phyloP scores from a whole-genome alignment of 2,797 vertebrate species.

The Brachymystax lenok region DNA sequence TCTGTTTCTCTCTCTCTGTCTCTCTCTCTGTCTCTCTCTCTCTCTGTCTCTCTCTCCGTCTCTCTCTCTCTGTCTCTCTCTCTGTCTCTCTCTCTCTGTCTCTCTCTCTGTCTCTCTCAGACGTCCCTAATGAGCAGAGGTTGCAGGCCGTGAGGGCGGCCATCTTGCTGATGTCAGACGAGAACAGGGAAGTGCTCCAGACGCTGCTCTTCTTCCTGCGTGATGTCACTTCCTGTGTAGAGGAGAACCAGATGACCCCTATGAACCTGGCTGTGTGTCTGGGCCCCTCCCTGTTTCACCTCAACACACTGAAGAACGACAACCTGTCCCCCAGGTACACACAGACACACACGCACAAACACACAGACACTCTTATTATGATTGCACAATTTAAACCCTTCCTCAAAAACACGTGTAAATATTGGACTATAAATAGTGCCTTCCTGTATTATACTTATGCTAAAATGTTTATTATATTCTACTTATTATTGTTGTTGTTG shows the following conservation, averaged over 20 bases:
- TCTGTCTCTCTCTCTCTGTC: background rate
- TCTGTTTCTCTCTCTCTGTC: too few relatives aligned
- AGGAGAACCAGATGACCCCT: constrained; percentile 98
- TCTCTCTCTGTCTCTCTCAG: constrained; percentile 58
- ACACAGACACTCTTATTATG: too few relatives aligned
- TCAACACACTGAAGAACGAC: constrained; percentile 93
- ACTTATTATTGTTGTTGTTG: too few relatives aligned
- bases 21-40: background rate
- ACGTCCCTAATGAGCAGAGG: constrained; percentile 92
- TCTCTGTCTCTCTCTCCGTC: background rate
- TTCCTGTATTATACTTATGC: too few relatives aligned
- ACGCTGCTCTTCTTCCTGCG: constrained; percentile 91
- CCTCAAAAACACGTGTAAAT: too few relatives aligned
- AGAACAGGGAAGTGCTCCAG: constrained; percentile 93
- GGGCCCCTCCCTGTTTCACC: constrained; percentile 96
- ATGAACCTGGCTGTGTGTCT: constrained; percentile 97
- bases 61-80: background rate
- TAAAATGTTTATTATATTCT: too few relatives aligned
- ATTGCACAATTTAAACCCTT: too few relatives aligned
- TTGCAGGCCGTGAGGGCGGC: constrained; percentile 90
- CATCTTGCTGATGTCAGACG: constrained; percentile 93
- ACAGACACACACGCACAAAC: too few relatives aligned
- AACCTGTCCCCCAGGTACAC: constrained; percentile 64
- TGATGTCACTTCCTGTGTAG: constrained; percentile 86
- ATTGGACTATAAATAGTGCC: too few relatives aligned